phyloP scores from a whole-genome alignment of 2,113 vertebrate genomes.

The Scomber colias region DNA sequence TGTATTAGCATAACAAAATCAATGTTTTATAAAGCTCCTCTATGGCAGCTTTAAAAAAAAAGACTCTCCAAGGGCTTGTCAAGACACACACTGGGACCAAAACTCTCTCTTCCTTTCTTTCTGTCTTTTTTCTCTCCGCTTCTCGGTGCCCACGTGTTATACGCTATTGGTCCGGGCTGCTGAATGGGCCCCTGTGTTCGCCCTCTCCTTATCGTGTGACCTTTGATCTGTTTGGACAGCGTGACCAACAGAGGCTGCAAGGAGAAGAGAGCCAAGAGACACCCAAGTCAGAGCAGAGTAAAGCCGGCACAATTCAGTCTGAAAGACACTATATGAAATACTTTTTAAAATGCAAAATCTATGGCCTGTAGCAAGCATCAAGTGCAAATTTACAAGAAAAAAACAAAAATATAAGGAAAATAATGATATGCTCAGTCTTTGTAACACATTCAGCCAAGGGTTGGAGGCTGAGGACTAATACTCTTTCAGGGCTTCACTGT shows the following conservation, averaged over 20 bases:
- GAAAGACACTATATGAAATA: neutral
- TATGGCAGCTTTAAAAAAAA: constrained; percentile 27
- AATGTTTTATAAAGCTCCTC: constrained; percentile 33
- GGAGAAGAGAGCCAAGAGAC: constrained; percentile 38
- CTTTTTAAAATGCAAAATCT: neutral
- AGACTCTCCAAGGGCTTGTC: constrained; percentile 53
- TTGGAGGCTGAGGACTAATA: neutral
- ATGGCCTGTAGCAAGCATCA: neutral
- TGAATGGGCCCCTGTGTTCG: constrained; percentile 78
- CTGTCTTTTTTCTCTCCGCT: constrained; percentile 24
- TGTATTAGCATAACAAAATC: constrained; percentile 51
- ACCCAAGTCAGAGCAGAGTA: constrained; percentile 32
- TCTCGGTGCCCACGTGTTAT: constrained; percentile 69
- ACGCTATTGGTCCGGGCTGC: constrained; percentile 37
- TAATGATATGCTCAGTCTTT: neutral
- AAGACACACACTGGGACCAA: constrained; percentile 42
- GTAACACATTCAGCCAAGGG: too few relatives aligned
- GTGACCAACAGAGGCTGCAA: constrained; percentile 67
- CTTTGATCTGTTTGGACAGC: constrained; percentile 85
- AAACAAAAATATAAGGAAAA: neutral
- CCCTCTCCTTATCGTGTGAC: constrained; percentile 79
- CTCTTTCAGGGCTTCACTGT: neutral
- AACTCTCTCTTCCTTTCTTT: constrained; percentile 41
- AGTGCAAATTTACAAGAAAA: neutral
- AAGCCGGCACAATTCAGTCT: constrained; percentile 5